These are phyloP conservation scores for Pseudomyrmex flavicornis DNA, from an alignment of 1,140 invertebrate species.

Conservation along the genomic window DNA sequence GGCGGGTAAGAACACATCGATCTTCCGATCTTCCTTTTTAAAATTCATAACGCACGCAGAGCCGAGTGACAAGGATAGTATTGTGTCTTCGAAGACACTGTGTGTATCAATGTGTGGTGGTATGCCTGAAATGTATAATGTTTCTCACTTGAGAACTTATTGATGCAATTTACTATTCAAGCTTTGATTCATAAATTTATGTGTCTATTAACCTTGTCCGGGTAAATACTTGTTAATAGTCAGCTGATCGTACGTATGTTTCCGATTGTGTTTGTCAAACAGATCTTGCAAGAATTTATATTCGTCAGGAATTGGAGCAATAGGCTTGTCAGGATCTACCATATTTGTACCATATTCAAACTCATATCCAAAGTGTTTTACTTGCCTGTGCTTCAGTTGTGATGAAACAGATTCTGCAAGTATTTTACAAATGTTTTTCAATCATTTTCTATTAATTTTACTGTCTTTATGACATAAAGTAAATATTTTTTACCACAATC, in stretches of 20 bases:
- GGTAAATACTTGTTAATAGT: conserved; percentile 97
- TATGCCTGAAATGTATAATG: conserved; percentile 89
- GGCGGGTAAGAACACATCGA: conserved; percentile 89
- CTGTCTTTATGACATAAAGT: not conserved
- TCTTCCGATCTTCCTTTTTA: conserved; percentile 87
- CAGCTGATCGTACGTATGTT: conserved; percentile 92
- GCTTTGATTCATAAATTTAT: too few species aligned
- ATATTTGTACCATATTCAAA: conserved; percentile 96
- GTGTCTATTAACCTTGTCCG: conserved; percentile 89
- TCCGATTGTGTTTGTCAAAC: conserved; percentile 85
- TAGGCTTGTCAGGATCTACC: conserved; percentile 90
- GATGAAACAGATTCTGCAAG: conserved; percentile 71
- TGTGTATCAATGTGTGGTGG: conserved; percentile 98
- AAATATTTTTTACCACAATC: conserved; percentile 73
- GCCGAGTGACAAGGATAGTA: conserved; percentile 95
- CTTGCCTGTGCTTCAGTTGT: conserved; percentile 93
- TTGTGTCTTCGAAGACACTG: conserved; percentile 95
- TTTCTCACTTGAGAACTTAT: too few species aligned
- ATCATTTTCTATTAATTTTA: not conserved
- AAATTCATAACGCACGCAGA: conserved; percentile 96
- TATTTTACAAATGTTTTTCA: too few species aligned
- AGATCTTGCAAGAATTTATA: conserved; percentile 89
- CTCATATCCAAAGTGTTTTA: conserved; percentile 97
- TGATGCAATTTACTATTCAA: not conserved
- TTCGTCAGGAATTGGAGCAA: conserved; percentile 89